phyloP scores from a whole-genome alignment of 1,140 invertebrate genomes.

The Phortica variegata region DNA sequence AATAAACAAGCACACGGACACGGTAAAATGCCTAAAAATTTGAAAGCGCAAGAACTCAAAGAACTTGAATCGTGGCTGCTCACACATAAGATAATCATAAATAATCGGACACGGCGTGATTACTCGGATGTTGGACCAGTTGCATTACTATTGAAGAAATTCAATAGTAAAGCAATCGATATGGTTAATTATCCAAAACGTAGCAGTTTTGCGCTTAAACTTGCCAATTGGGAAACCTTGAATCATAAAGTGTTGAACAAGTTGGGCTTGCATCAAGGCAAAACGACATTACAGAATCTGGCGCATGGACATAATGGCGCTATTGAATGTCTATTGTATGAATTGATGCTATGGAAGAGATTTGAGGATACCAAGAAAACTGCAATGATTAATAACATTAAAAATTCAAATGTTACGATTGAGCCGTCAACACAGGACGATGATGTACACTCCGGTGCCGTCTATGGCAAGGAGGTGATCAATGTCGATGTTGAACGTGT shows the following conservation, averaged over 20 bases:
- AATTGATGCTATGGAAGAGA: conserved; percentile 39
- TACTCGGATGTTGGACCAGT: conserved; percentile 68
- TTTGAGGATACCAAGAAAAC: conserved; percentile 32
- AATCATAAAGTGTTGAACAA: conserved; percentile 70
- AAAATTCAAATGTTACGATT: background rate
- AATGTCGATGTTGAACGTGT: conserved; percentile 6
- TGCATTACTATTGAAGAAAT: conserved; percentile 69
- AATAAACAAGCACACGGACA: no score
- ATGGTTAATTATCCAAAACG: conserved; percentile 71
- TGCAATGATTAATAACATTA: background rate
- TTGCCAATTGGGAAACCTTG: conserved; percentile 73
- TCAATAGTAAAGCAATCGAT: conserved; percentile 70
- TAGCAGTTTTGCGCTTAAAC: conserved; percentile 66
- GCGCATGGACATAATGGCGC: conserved; percentile 62
- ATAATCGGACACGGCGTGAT: conserved; percentile 24
- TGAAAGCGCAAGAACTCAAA: conserved; percentile 16
- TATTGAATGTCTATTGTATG: conserved; percentile 66
- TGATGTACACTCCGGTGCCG: background rate
- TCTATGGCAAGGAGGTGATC: background rate
- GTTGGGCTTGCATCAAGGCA: conserved; percentile 62
- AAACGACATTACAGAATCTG: conserved; percentile 63
- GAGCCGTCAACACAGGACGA: background rate
- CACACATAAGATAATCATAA: conserved; percentile 63
- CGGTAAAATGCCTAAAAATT: conserved; percentile 13
- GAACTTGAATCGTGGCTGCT: conserved; percentile 62